These are phyloP conservation scores for Drosophila yooni DNA, from an alignment of 2,888 invertebrate species.

Conservation along the genomic window DNA sequence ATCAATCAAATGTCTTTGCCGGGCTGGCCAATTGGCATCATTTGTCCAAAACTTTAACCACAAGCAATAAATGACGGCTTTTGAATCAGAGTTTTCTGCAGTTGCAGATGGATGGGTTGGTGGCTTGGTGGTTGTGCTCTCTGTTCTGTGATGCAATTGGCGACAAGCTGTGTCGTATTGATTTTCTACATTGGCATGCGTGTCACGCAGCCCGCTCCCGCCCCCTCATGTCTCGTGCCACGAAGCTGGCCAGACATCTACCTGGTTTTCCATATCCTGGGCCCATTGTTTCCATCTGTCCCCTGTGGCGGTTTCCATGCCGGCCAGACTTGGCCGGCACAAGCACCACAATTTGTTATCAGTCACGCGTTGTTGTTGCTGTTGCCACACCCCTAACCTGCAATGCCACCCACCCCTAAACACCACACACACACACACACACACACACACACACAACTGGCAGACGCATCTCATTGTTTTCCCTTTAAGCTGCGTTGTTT, in stretches of 20 bases:
- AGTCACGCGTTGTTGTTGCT: constrained; percentile 58
- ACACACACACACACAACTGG: background rate
- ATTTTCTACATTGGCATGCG: constrained; percentile 57
- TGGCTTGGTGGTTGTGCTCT: background rate
- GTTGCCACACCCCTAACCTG: constrained; percentile 29
- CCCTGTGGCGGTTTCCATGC: constrained; percentile 44
- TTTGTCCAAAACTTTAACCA: background rate
- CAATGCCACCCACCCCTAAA: constrained; percentile 3
- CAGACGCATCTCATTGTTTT: constrained; percentile 3
- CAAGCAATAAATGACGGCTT: background rate
- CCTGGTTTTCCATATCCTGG: constrained; percentile 47
- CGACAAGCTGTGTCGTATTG: constrained; percentile 43
- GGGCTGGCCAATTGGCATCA: constrained; percentile 20
- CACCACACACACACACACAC: background rate
- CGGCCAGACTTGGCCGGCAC: constrained; percentile 38
- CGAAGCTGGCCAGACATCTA: constrained; percentile 21
- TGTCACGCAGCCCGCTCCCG: constrained; percentile 45
- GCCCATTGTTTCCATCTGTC: constrained; percentile 21
- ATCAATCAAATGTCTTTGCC: constrained; percentile 34
- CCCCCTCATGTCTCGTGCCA: background rate
- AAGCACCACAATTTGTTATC: constrained; percentile 66
- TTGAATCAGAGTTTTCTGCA: background rate
- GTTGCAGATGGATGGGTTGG: background rate
- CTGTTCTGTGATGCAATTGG: constrained; percentile 32
- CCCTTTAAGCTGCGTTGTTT: constrained; percentile 38